Base-by-base conservation (phyloP, 1,140 invertebrate species). In the Plutomurus gul region DNA sequence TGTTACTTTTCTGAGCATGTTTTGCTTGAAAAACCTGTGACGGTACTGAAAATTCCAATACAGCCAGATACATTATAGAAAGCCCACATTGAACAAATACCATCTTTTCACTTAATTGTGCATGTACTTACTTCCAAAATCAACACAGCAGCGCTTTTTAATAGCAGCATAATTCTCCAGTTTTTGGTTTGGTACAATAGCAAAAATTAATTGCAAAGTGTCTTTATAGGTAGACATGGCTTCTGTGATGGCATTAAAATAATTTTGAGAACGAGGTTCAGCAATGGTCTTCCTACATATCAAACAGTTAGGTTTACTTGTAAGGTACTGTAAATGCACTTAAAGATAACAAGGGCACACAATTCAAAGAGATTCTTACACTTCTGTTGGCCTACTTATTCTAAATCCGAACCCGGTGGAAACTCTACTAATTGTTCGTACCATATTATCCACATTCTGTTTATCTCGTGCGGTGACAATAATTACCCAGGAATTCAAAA, bases 91-190 rank as follows among this genome's bases (percentile, higher is more conserved):
- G n/a, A 65, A n/a, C 13, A 2, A 22, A 3, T 22, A 22, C 20
- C 3, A 51, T 11, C 8, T 51, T 13, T 49, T 4, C 2, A 6
- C 10, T 5, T 22, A 47, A n/a, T 0, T 49, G 25, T 8, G 2
- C 10, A 20, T 49, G 1, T 2, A 43, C 51, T 27, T 18, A 65
- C 56, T 36, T 13, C 16, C 56, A 65, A 33, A 78, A 39, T 96
- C 94, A 0, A 94, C 88, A 75, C 90, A 93, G 77, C 92, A 93
- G 56, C 94, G 92, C 84, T 95, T 95, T 84, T 97, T 97, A 3
- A 97, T 92, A 0, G 92, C 91, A 39, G 90, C 87, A 84, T 97
- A 97, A 18, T 89, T 87, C 85, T 96, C 94, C 13, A 89, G 85
- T 46, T 90, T 89, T 77, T 91, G 91, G 30, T 91, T 92, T 0